Conservation (phyloP, 2,113 vertebrate genomes). For the Phaethon lepturus region DNA sequence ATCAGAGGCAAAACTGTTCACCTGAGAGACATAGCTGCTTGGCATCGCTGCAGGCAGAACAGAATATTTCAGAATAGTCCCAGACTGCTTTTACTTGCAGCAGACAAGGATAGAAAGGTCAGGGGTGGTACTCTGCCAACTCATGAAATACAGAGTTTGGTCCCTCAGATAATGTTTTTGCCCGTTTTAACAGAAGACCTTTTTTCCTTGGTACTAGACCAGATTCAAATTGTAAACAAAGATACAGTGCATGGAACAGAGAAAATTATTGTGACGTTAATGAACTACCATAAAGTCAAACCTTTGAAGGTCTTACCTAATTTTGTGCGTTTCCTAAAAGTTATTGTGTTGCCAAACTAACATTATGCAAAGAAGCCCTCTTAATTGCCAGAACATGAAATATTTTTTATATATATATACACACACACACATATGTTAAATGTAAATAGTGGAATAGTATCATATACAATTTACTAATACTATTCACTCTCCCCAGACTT, state of each 20-base stretch:
- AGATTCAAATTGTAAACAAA: neutral
- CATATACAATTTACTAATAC: neutral
- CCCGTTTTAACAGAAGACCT: neutral
- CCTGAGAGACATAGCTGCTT: neutral
- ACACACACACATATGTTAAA: neutral
- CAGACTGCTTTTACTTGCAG: neutral
- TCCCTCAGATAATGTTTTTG: neutral
- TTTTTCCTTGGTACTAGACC: neutral
- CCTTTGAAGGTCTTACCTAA: neutral
- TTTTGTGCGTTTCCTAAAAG: neutral
- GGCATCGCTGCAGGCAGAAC: neutral
- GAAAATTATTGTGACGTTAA: neutral
- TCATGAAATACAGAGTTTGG: neutral
- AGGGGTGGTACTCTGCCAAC: neutral
- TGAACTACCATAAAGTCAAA: neutral
- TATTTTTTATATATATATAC: neutral
- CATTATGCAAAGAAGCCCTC: conserved; percentile 4
- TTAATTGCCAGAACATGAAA: neutral
- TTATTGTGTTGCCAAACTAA: neutral
- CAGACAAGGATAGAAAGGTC: neutral
- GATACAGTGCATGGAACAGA: neutral
- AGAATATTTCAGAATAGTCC: neutral
- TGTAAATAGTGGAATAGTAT: neutral
- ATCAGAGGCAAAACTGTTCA: neutral
- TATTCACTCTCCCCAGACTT: neutral